These are phyloP conservation scores for Spisula subtruncata DNA, from an alignment of 2,888 invertebrate species.

Conservation along the genomic window DNA sequence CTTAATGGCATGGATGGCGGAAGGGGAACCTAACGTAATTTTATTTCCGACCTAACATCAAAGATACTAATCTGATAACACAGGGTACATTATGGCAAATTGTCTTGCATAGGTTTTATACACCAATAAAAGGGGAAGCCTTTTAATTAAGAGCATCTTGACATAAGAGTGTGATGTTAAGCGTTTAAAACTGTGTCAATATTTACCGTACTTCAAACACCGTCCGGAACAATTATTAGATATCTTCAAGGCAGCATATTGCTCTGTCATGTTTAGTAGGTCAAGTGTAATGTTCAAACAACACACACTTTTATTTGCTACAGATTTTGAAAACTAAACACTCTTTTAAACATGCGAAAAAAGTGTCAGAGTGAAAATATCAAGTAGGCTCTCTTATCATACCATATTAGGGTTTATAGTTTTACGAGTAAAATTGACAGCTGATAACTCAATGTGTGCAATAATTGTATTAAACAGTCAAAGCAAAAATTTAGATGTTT, in stretches of 20 bases:
- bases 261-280: not conserved
- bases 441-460: too few species aligned
- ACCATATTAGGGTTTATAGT: too few species aligned
- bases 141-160: conserved; percentile 47
- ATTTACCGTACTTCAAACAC: conserved; percentile 33
- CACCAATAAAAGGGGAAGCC: conserved; percentile 33
- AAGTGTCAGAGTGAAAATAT: too few species aligned
- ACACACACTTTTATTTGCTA: too few species aligned
- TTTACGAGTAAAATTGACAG: too few species aligned
- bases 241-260: not conserved
- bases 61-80: conserved; percentile 28
- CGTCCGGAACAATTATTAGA: conserved; percentile 10
- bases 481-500: too few species aligned
- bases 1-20: too few species aligned
- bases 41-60: not conserved
- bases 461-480: too few species aligned
- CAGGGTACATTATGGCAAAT: not conserved
- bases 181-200: conserved; percentile 42
- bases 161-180: conserved; percentile 35
- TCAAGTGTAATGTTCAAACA: conserved; percentile 6
- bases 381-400: too few species aligned
- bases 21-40: too few species aligned
- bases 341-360: too few species aligned
- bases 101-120: conserved; percentile 9
- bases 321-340: too few species aligned